Evolutionary conservation across 2,888 invertebrate genomes (phyloP).

Genomic region (Drosophila nr. perissopoda): DNA sequence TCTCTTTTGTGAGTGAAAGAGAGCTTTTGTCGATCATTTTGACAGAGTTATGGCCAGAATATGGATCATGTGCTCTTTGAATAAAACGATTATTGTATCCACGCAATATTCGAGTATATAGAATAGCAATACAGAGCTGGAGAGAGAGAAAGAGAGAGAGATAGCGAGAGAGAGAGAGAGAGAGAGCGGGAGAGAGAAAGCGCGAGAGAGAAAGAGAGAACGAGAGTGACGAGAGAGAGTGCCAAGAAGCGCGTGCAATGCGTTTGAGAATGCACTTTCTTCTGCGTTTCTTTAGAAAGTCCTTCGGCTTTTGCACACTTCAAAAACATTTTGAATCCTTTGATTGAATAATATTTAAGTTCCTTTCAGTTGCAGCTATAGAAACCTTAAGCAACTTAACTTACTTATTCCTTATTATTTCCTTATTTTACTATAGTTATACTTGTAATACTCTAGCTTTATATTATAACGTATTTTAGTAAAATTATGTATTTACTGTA

Average conservation of each 20-base stretch:
- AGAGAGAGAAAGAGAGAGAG: background rate
- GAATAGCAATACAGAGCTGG: background rate
- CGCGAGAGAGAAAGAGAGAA: background rate
- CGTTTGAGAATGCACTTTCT: constrained; percentile 2
- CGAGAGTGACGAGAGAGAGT: background rate
- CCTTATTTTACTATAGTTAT: background rate
- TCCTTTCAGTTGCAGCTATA: background rate
- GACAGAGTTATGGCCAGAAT: constrained; percentile 8
- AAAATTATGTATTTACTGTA: background rate
- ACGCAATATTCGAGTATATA: background rate
- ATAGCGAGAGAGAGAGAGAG: background rate
- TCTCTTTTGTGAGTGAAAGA: constrained; percentile 3
- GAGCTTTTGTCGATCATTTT: constrained; percentile 12
- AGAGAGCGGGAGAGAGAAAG: background rate
- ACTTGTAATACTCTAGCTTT: background rate
- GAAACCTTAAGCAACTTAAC: background rate
- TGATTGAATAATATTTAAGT: background rate
- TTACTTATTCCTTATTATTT: background rate
- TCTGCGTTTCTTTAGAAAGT: background rate
- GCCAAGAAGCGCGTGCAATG: background rate
- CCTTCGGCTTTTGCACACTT: background rate
- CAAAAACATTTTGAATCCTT: background rate
- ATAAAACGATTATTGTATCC: constrained; percentile 5
- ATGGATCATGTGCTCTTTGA: constrained; percentile 32
- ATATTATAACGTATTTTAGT: too few species aligned